Conservation (phyloP, 2,888 invertebrate species). For the Abscondita cerata region DNA sequence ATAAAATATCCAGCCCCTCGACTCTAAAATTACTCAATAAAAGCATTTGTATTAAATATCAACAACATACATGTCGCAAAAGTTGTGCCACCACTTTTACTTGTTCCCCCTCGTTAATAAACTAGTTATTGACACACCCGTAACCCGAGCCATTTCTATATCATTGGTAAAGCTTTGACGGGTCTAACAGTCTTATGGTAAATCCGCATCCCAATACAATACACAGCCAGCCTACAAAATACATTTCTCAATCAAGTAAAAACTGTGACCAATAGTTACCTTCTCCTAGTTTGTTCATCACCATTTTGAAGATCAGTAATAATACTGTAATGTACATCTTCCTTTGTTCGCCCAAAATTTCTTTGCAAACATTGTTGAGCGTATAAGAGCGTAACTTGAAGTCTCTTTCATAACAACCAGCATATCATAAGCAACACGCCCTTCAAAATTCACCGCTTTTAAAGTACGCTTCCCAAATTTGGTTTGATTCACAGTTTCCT, state of each 20-base stretch:
- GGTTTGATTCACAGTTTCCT: conserved; percentile 88
- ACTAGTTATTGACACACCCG: conserved; percentile 93
- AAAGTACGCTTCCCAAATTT: conserved; percentile 97
- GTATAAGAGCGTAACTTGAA: conserved; percentile 98
- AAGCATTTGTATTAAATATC: too few relatives aligned
- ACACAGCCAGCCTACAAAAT: conserved; percentile 64
- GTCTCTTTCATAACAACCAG: conserved; percentile 90
- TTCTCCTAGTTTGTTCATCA: conserved; percentile 89
- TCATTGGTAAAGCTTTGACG: conserved; percentile 95
- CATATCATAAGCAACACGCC: conserved; percentile 95
- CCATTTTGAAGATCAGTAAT: conserved; percentile 97
- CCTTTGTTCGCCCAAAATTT: conserved; percentile 99
- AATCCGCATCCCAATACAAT: conserved; percentile 96
- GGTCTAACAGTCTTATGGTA: conserved; percentile 96
- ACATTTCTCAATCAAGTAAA: too few relatives aligned
- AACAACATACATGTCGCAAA: conserved; percentile 77
- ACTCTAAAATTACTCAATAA: conserved; percentile 51
- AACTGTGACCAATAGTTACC: conserved; percentile 53
- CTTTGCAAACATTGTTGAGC: conserved; percentile 96
- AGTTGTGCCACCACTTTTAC: conserved; percentile 98
- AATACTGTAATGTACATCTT: conserved; percentile 99
- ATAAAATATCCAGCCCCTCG: conserved; percentile 83
- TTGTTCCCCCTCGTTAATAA: conserved; percentile 95
- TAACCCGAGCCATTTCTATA: conserved; percentile 99
- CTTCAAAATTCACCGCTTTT: conserved; percentile 95